Conservation (phyloP, 2,888 invertebrate species). For the Andrena bucephala region DNA sequence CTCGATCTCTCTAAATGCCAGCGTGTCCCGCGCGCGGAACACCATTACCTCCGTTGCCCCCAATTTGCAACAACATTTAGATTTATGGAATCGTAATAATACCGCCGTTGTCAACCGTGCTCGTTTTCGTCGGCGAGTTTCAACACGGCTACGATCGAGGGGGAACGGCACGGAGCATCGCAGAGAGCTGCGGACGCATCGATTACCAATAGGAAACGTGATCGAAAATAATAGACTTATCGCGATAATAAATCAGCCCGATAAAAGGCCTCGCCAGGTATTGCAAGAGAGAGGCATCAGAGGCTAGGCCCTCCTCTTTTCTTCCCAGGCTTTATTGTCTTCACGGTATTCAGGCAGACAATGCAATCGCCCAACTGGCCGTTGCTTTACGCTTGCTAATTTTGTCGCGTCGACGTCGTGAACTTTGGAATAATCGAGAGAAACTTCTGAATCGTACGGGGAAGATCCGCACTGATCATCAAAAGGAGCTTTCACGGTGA, state of each 20-base stretch:
- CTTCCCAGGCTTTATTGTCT: slow-evolving; percentile 71
- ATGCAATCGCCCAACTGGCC: slow-evolving; percentile 4
- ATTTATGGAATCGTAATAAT: slow-evolving; percentile 29
- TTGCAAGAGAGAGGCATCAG: slow-evolving; percentile 39
- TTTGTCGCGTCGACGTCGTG: background rate
- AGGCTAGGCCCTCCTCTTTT: slow-evolving; percentile 46
- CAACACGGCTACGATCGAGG: slow-evolving; percentile 7
- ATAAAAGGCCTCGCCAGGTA: slow-evolving; percentile 67
- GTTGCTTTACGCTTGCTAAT: background rate
- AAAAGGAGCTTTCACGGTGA: too few species aligned
- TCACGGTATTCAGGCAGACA: slow-evolving; percentile 11
- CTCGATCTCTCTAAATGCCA: slow-evolving; percentile 36
- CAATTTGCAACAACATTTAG: slow-evolving; percentile 26
- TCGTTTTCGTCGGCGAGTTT: slow-evolving; percentile 1
- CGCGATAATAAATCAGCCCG: slow-evolving; percentile 76
- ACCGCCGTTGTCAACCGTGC: slow-evolving; percentile 6
- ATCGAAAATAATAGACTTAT: slow-evolving; percentile 75
- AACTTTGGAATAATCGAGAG: background rate
- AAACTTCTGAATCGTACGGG: background rate
- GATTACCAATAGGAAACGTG: slow-evolving; percentile 56
- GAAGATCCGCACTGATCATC: too few species aligned
- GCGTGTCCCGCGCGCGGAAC: background rate
- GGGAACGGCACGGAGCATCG: background rate
- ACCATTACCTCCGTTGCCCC: slow-evolving; percentile 19
- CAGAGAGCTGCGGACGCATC: slow-evolving; percentile 25